Base-by-base conservation (phyloP, 2,797 vertebrate genomes). In the Meriones psammophilus region DNA sequence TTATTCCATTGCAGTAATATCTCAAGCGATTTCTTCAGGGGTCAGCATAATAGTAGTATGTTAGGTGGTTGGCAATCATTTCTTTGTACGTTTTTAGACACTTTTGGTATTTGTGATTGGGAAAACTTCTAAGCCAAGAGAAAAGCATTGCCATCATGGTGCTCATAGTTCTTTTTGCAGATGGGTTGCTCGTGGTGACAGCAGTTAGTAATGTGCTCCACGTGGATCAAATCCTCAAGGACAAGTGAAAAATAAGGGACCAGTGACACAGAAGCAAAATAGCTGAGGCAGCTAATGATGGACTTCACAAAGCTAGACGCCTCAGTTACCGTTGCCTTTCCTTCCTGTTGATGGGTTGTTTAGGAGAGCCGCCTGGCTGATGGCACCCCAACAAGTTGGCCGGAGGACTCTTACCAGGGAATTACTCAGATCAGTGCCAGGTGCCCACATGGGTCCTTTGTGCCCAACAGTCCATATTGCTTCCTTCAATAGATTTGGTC, bases 1-100 rank as follows among this genome's bases (percentile, higher is more conserved):
- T 89, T 39, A 79, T 91, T 89, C 92, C 94, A 88, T 64, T 33
- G 58, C 83, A 91, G 78, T 95, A 78, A 88, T 22, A 28, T 88
- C 95, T 87, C 46, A 89, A 95, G 69, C 28, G 3, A 78, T 90
- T 86, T 54, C 30, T 87, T 71, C 86, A 58, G n/a, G 9, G n/a
- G 18, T 88, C 77, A 87, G 42, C 60, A 95, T 87, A 89, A 95
- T 71, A 76, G 8, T 15, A 64, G 90, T n/a, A 71, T 56, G 50
- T 92, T 88, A 46, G 5, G 42, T 64, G 30, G 46, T 33, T 73
- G 78, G 74, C 87, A 88, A 90, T 28, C 15, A 93, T 81, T 42
- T 8, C 62, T 89, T 88, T 87, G 42, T 58, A 17, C 26, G 8
- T 84, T 95, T 78, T 46, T 30, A 64, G 60, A 22, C 18, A 36